phyloP scores from a whole-genome alignment of 2,797 vertebrate genomes.

The Scyliorhinus canicula region DNA sequence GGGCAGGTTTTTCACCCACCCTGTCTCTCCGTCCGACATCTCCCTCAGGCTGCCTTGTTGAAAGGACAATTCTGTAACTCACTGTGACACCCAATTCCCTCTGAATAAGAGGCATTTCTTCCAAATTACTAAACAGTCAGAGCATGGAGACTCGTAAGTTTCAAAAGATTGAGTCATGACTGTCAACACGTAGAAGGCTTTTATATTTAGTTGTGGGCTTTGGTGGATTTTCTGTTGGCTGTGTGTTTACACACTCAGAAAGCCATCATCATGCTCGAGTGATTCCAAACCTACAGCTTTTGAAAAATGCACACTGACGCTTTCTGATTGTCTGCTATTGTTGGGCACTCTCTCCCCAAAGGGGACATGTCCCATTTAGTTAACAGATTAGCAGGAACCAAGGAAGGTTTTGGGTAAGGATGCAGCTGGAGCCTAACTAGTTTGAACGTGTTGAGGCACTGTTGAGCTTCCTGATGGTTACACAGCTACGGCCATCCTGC shows the following conservation, averaged over 20 bases:
- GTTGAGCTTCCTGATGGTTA: background rate
- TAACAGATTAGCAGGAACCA: background rate
- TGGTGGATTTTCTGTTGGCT: background rate
- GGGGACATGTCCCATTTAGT: background rate
- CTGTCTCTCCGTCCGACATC: background rate
- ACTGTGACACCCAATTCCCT: background rate
- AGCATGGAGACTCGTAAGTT: background rate
- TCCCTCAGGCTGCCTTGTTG: background rate
- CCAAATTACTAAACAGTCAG: background rate
- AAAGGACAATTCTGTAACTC: background rate
- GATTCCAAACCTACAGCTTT: background rate
- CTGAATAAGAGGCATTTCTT: background rate
- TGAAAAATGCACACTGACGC: background rate
- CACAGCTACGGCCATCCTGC: background rate
- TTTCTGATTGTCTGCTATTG: background rate
- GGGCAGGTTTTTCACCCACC: background rate
- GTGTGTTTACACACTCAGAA: background rate
- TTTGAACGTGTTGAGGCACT: background rate
- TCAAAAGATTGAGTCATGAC: background rate
- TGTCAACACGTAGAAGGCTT: background rate
- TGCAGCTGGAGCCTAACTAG: background rate
- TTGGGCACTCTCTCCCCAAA: background rate
- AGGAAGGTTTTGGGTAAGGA: background rate
- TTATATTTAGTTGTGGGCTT: background rate
- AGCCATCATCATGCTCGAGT: background rate